Conservation (phyloP, 2,888 invertebrate species). For the Sarcophaga caerulescens region DNA sequence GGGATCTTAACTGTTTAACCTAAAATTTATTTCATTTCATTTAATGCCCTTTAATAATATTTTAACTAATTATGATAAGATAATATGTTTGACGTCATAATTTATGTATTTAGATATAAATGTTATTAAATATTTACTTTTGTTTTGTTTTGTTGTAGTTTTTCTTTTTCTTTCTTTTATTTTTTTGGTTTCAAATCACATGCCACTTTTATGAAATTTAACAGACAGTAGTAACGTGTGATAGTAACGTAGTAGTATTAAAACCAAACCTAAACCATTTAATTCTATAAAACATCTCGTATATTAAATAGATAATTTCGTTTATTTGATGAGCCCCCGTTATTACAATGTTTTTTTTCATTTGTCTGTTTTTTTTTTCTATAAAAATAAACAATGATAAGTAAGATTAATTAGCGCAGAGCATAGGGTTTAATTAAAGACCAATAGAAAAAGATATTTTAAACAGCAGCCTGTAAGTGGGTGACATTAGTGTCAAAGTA, state of each 20-base stretch:
- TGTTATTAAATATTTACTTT: slow-evolving; percentile 23
- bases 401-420: too few species aligned
- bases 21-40: slow-evolving; percentile 22
- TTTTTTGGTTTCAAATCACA: slow-evolving; percentile 29
- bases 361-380: too few species aligned
- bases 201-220: slow-evolving; percentile 26
- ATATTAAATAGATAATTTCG: slow-evolving; percentile 2
- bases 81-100: slow-evolving; percentile 39
- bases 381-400: too few species aligned
- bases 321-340: too few species aligned
- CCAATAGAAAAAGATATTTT: too few species aligned
- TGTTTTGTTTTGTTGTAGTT: not conserved
- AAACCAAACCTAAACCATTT: slow-evolving; percentile 12
- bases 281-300: slow-evolving; percentile 3
- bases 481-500: too few species aligned
- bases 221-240: not conserved
- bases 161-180: too few species aligned
- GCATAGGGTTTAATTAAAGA: too few species aligned
- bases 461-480: too few species aligned
- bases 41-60: slow-evolving; percentile 5
- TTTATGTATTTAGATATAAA: slow-evolving; percentile 42
- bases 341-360: too few species aligned
- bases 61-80: slow-evolving; percentile 41
- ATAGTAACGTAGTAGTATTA: too few species aligned
- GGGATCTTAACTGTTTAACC: not conserved